Evolutionary conservation across 2,113 vertebrate species (phyloP), one percentile per base, ranked within the genome.

Genomic region (Montifringilla adamsi): DNA sequence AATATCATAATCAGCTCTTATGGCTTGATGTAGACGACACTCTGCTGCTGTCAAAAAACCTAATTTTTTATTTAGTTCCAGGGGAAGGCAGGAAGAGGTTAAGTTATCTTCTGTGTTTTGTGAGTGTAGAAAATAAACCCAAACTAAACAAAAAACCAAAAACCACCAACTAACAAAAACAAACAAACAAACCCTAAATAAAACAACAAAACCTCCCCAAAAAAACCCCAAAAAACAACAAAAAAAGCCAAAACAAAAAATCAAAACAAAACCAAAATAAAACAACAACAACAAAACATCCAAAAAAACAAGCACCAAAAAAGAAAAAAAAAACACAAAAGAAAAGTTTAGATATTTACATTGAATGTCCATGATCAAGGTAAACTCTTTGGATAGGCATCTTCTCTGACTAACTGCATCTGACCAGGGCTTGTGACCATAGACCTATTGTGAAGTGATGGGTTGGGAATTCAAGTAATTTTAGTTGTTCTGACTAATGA

Each of bases 11-110:
- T 31, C 31, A 62, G 14, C 8, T 41, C 7, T 30, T 33, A 55
- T 4, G 8, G 6, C 76, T 58, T 70, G 27, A 33, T 12, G 11
- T 11, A 75, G n/a, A 16, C 6, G 10, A 59, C 23, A 66, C 5
- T 18, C n/a, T 31, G 6, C 27, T 63, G 11, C 24, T 63, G 70
- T 72, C 44, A 41, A 67, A 79, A 37, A 52, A 13, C 8, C 4
- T 20, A 49, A 49, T 9, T 1, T 30, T 73, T 68, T 68, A 4
- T 52, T 20, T 4, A 1, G 15, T 63, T 82, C 33, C 10, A 2
- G 2, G 10, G 9, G 5, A 10, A 41, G 8, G 3, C 0, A 4
- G 7, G 3, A 13, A 53, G 2, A 2, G 3, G 1, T 4, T 2
- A 87, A 84, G 15, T 24, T 53, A n/a, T 58, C 5, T 37, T 63